phyloP scores from a whole-genome alignment of 2,797 vertebrate species.

The Accipiter badius region DNA sequence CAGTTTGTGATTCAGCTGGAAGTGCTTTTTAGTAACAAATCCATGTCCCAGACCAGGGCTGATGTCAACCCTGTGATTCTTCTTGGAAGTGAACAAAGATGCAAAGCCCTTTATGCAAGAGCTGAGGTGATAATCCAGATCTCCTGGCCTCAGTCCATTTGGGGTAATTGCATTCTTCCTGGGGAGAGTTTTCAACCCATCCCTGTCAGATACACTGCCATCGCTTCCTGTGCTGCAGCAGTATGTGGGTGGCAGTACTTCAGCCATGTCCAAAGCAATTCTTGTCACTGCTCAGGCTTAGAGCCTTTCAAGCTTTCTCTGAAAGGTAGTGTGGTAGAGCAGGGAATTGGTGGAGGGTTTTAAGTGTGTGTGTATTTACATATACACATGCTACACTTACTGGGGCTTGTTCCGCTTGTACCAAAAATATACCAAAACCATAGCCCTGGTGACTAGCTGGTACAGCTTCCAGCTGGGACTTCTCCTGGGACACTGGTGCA shows the following conservation, averaged over 20 bases:
- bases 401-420: not conserved
- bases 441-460: not conserved
- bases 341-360: not conserved
- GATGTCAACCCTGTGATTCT: not conserved
- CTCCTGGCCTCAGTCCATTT: not conserved
- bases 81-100: not conserved
- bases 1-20: not conserved
- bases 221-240: not conserved
- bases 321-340: not conserved
- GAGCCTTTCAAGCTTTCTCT: not conserved
- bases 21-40: not conserved
- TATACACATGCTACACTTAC: not conserved
- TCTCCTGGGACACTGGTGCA: not conserved
- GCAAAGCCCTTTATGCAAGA: slow-evolving; percentile 8
- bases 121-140: slow-evolving; percentile 3
- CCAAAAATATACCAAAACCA: not conserved
- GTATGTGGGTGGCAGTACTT: not conserved
- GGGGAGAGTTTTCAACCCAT: not conserved
- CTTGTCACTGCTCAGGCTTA: not conserved
- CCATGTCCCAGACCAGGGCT: not conserved
- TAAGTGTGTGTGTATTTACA: not conserved
- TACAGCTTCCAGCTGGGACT: not conserved
- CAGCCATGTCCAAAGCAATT: not conserved
- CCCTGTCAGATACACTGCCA: not conserved
- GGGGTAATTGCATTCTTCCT: slow-evolving; percentile 12